These are phyloP conservation scores for Xanthia togata DNA, from an alignment of 2,888 invertebrate genomes.

Conservation along the genomic window DNA sequence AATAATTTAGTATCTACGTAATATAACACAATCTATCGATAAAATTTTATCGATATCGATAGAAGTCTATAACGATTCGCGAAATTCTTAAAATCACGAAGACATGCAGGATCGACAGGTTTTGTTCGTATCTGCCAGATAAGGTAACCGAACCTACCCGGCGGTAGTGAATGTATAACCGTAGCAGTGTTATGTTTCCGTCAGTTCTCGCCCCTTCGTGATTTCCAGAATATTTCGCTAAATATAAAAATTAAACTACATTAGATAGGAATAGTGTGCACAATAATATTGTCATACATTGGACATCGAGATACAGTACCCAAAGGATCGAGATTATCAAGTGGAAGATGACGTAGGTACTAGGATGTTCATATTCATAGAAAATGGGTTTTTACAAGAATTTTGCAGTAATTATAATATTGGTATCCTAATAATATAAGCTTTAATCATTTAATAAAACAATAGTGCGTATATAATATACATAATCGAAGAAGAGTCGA, in stretches of 20 bases:
- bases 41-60: constrained; percentile 28
- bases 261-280: constrained; percentile 80
- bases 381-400: constrained; percentile 43
- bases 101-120: neutral
- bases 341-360: constrained; percentile 19
- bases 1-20: constrained; percentile 49
- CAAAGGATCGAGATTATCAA: constrained; percentile 29
- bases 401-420: constrained; percentile 10
- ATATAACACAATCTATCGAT: constrained; percentile 52
- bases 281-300: constrained; percentile 82
- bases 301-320: constrained; percentile 72
- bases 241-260: constrained; percentile 67
- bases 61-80: constrained; percentile 29
- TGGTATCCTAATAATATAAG: constrained; percentile 28
- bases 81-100: constrained; percentile 39
- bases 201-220: constrained; percentile 17
- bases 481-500: neutral
- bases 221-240: constrained; percentile 20
- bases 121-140: neutral
- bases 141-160: neutral
- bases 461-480: too few species aligned
- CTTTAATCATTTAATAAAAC: constrained; percentile 17
- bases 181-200: neutral
- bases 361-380: constrained; percentile 31
- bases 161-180: too few species aligned